phyloP scores from a whole-genome alignment of 2,797 vertebrate genomes.

The Pipistrellus pipistrellus region DNA sequence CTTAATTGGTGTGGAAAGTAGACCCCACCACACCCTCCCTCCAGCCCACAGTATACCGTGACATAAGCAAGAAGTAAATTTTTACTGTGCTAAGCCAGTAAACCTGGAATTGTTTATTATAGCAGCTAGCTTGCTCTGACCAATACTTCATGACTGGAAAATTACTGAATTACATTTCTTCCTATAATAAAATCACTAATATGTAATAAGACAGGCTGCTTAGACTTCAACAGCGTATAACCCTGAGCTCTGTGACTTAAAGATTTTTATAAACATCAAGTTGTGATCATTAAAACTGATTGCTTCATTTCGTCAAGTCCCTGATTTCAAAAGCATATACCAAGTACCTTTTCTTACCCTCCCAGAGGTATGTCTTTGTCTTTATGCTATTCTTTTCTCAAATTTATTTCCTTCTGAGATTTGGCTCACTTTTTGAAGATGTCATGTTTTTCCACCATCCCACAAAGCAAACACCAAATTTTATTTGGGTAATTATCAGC shows the following conservation, averaged over 20 bases:
- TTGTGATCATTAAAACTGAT: background rate
- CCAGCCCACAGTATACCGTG: background rate
- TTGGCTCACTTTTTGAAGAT: background rate
- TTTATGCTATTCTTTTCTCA: background rate
- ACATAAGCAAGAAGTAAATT: constrained; percentile 35
- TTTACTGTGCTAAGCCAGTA: background rate
- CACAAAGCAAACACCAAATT: background rate
- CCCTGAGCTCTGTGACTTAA: background rate
- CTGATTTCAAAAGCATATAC: background rate
- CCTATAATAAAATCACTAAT: constrained; percentile 22
- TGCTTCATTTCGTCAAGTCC: constrained; percentile 26
- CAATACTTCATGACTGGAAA: constrained; percentile 51
- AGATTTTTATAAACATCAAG: background rate
- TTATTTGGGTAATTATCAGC: background rate
- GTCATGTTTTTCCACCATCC: background rate
- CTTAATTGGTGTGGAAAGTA: background rate
- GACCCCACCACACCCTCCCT: background rate
- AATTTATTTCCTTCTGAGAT: constrained; percentile 62
- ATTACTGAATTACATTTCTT: constrained; percentile 44
- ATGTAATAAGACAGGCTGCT: background rate
- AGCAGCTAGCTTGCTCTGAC: background rate
- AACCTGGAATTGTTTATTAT: background rate
- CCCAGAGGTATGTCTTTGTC: background rate
- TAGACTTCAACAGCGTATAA: constrained; percentile 31
- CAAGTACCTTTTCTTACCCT: background rate